These are phyloP conservation scores for Xylocampa areola DNA, from an alignment of 2,888 invertebrate species.

Conservation along the genomic window DNA sequence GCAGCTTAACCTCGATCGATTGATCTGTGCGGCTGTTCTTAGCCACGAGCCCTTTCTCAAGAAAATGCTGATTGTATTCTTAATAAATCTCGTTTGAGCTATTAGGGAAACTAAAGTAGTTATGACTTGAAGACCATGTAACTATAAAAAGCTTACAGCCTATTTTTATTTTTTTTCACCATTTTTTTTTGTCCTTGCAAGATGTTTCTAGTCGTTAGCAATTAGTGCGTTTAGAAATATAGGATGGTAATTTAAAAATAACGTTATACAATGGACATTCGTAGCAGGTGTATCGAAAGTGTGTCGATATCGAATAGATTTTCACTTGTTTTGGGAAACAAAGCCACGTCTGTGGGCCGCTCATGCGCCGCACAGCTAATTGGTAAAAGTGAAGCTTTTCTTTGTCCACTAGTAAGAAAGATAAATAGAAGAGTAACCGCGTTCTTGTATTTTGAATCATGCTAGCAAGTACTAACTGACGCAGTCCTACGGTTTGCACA, in stretches of 20 bases:
- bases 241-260: constrained; percentile 21
- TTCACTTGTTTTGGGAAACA: constrained; percentile 85
- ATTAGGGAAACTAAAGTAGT: constrained; percentile 11
- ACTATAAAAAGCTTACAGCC: constrained; percentile 2
- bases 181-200: constrained; percentile 13
- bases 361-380: constrained; percentile 79
- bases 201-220: constrained; percentile 9
- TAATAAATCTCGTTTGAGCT: constrained; percentile 13
- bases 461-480: constrained; percentile 33
- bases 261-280: constrained; percentile 55
- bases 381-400: constrained; percentile 87
- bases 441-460: constrained; percentile 74
- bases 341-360: constrained; percentile 74
- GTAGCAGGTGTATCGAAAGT: constrained; percentile 70
- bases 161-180: constrained; percentile 19
- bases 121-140: constrained; percentile 4
- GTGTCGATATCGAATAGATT: constrained; percentile 77
- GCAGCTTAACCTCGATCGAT: no score
- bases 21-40: no score
- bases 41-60: no score
- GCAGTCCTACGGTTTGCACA: constrained; percentile 62
- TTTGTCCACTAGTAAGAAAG: constrained; percentile 77
- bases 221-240: constrained; percentile 32
- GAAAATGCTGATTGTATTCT: constrained; percentile 4
- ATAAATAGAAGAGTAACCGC: constrained; percentile 78